Conservation (phyloP, 2,888 invertebrate genomes). For the Thereva nobilitata region DNA sequence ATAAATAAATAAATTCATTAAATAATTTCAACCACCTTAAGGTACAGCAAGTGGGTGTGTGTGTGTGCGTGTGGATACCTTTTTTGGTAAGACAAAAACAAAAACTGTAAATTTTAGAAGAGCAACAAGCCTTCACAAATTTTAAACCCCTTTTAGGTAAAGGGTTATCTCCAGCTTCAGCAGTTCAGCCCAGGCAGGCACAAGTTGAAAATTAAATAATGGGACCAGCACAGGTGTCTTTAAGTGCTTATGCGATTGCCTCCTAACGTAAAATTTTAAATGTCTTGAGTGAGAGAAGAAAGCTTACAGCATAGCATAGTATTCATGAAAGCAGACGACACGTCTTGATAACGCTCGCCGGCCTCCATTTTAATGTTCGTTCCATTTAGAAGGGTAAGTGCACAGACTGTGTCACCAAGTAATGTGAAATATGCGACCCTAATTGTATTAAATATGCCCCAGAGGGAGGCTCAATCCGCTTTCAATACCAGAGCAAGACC, state of each 20-base stretch:
- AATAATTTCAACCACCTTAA: not conserved
- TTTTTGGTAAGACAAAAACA: slow-evolving; percentile 13
- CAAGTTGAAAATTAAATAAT: slow-evolving; percentile 44
- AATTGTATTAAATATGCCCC: slow-evolving; percentile 28
- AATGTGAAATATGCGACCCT: slow-evolving; percentile 19
- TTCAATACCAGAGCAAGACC: slow-evolving; percentile 31
- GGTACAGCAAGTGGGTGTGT: no score
- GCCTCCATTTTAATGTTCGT: slow-evolving; percentile 20
- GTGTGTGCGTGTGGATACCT: no score
- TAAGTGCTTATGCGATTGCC: slow-evolving; percentile 49
- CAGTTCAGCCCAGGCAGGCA: not conserved
- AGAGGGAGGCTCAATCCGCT: slow-evolving; percentile 23
- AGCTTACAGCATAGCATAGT: slow-evolving; percentile 7
- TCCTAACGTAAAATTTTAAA: slow-evolving; percentile 21
- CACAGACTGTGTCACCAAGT: slow-evolving; percentile 11
- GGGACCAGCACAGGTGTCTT: slow-evolving; percentile 52
- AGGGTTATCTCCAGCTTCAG: not conserved
- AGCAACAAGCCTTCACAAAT: not conserved
- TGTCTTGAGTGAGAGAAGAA: slow-evolving; percentile 1
- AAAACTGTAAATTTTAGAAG: slow-evolving; percentile 1
- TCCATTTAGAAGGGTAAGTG: slow-evolving; percentile 11
- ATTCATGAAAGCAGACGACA: slow-evolving; percentile 11
- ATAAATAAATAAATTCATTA: no score
- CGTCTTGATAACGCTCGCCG: slow-evolving; percentile 13
- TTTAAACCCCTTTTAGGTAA: no score